Base-by-base conservation (phyloP, 2,888 invertebrate genomes). In the Drosophila incognita region DNA sequence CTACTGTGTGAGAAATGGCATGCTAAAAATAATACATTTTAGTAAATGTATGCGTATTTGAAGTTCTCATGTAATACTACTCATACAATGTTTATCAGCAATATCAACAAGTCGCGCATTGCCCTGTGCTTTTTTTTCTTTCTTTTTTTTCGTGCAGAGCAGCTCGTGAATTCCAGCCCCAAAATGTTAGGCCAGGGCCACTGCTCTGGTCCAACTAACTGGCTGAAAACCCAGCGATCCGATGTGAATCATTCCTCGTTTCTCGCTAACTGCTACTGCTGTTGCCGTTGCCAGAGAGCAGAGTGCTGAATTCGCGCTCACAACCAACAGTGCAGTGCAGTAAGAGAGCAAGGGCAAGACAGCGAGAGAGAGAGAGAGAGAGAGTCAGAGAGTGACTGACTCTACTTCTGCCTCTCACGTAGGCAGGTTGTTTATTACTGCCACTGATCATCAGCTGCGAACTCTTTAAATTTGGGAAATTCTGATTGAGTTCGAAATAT, bases 261-360 rank as follows among this genome's bases (percentile, higher is more conserved):
- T 71, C 40, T 21, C 18, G 54, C 10, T 33, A 49, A 60, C 18
- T 21, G 35, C 21, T 54, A n/a, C 8, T 49, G 29, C 49, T 24
- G 33, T 21, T 18, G 61, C 52, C 35, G 54, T 36, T 54, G 54
- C n/a, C 38, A 18, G 53, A 54, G 61, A 52, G 57, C 4, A 49
- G 18, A 21, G 6, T 57, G 74, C 75, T 75, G 75, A 75, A 76
- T 75, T 54, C 27, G 36, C 57, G 36, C 63, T 69, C 60, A 59
- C 24, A 60, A n/a, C 36, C 27, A 51, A n/a, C 31, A 33, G 38
- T 48, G 36, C 24, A 15, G 27, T 49, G 49, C 18, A 24, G 27
- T 18, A 8, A 48, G 48, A 27, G 27, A 18, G 27, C 11, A 10
- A 54, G 24, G 18, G 24, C 2, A 10, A 2, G 6, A 18, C n/a